These are phyloP conservation scores for Helicoverpa assulta DNA, from an alignment of 2,888 invertebrate species.

Conservation along the genomic window DNA sequence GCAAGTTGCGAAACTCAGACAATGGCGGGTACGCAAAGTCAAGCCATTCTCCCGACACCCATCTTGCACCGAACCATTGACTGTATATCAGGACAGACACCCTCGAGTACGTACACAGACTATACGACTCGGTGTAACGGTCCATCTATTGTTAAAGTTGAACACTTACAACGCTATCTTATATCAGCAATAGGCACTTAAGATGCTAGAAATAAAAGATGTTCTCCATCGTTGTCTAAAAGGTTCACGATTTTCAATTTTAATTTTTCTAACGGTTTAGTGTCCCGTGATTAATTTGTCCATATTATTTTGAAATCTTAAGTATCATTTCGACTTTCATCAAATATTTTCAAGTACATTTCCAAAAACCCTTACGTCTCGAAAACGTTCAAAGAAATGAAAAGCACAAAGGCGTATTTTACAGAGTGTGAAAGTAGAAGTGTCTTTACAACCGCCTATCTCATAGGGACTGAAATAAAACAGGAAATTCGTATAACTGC, in stretches of 20 bases:
- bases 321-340: slow-evolving; percentile 8
- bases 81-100: not conserved
- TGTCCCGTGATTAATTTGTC: slow-evolving; percentile 1
- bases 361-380: slow-evolving; percentile 7
- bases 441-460: slow-evolving; percentile 41
- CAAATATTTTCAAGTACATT: not conserved
- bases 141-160: slow-evolving; percentile 1
- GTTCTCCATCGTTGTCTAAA: not conserved
- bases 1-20: too few species aligned
- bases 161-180: not conserved
- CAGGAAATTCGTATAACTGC: slow-evolving; percentile 48
- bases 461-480: slow-evolving; percentile 49
- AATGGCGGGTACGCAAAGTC: too few species aligned
- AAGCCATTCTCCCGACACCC: too few species aligned
- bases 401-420: slow-evolving; percentile 27
- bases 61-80: too few species aligned
- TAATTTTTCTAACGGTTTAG: not conserved
- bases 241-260: not conserved
- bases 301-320: slow-evolving; percentile 7
- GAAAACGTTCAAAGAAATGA: slow-evolving; percentile 30
- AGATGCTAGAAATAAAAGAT: not conserved
- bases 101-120: not conserved
- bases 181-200: not conserved
- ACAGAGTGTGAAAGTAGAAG: slow-evolving; percentile 35
- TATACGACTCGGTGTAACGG: not conserved